A percentile compares a stretch with the other conserved stretches of the same genome.
Conservation (phyloP, 2,888 invertebrate genomes). For the Julus scanicus region DNA sequence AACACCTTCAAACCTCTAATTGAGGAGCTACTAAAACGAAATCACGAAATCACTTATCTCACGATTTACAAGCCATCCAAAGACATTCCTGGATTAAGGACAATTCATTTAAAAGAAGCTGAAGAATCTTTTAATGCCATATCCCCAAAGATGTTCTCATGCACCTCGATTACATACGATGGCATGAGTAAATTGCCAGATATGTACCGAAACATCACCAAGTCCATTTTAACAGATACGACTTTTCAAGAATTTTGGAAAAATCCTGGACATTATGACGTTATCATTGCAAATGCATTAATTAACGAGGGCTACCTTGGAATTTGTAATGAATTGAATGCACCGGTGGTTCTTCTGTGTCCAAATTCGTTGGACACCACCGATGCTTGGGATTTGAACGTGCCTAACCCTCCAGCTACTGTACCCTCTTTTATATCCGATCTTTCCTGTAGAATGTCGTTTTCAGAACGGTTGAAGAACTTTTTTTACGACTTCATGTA, state of each 20-base stretch:
- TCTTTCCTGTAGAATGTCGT: neutral
- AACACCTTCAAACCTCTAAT: slow-evolving; percentile 9
- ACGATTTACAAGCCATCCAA: neutral
- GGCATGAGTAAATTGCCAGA: neutral
- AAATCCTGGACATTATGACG: slow-evolving; percentile 13
- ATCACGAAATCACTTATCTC: slow-evolving; percentile 15
- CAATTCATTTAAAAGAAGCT: neutral
- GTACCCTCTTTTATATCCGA: neutral
- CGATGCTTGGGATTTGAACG: slow-evolving; percentile 46
- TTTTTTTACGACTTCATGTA: neutral
- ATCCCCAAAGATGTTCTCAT: neutral
- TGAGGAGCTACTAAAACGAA: neutral
- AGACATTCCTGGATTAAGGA: neutral
- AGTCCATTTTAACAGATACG: neutral
- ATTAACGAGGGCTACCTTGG: slow-evolving; percentile 28
- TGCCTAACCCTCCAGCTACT: neutral
- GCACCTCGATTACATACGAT: neutral
- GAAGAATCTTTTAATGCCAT: neutral
- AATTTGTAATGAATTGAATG: neutral
- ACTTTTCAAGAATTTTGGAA: neutral
- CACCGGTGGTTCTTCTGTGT: neutral
- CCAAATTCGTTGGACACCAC: neutral
- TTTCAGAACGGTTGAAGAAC: neutral
- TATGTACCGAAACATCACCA: neutral
- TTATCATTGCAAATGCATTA: slow-evolving; percentile 34